Evolutionary conservation across 1,140 invertebrate species (phyloP).

Genomic region (Nasonia giraulti): DNA sequence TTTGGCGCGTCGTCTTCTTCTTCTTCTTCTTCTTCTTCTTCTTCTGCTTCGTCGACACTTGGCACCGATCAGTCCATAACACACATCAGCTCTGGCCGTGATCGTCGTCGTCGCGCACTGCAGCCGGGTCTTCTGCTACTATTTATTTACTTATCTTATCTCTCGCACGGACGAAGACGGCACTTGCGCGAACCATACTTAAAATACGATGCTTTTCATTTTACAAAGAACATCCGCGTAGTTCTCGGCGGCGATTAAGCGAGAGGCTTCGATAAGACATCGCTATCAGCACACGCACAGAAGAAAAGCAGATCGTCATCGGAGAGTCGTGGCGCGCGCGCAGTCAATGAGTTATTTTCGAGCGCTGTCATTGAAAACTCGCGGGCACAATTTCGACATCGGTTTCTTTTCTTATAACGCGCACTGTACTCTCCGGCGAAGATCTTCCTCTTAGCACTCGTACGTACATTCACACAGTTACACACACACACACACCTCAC

Average conservation of each 20-base stretch:
- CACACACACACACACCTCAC: not conserved
- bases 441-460: not conserved
- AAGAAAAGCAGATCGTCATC: not conserved
- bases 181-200: too few species aligned
- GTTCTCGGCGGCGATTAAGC: too few species aligned
- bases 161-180: not conserved
- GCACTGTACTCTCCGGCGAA: not conserved
- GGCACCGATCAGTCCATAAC: not conserved
- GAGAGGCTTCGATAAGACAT: too few species aligned
- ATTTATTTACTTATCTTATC: not conserved
- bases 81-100: not conserved
- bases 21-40: not conserved
- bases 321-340: not conserved
- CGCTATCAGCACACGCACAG: too few species aligned
- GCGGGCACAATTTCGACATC: constrained; percentile 18
- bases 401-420: not conserved
- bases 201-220: too few species aligned
- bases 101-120: not conserved
- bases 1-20: not conserved
- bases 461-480: not conserved
- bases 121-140: not conserved
- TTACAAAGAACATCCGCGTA: too few species aligned
- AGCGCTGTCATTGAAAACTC: not conserved
- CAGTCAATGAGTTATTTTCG: not conserved
- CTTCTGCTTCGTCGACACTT: not conserved